Conservation (phyloP, 1,140 invertebrate genomes). For the Apocrypta bakeri region DNA sequence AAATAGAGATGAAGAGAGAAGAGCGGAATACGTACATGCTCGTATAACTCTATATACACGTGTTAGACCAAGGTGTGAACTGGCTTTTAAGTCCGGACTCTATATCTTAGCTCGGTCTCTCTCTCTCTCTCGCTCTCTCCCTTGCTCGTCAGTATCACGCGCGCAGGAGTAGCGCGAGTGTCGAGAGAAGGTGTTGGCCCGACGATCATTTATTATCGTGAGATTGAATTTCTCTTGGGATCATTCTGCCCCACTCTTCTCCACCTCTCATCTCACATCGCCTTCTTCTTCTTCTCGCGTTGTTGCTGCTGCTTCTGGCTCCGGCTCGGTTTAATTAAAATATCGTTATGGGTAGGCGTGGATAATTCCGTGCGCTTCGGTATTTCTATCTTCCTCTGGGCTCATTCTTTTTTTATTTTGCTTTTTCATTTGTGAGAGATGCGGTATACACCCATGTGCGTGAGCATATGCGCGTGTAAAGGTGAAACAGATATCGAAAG, state of each 20-base stretch:
- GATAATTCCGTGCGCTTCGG: conserved; percentile 53
- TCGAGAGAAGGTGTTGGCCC: conserved; percentile 71
- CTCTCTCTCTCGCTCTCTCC: conserved; percentile 18
- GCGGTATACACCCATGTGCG: background rate
- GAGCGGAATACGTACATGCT: background rate
- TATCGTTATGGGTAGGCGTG: conserved; percentile 76
- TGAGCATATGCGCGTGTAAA: too few relatives aligned
- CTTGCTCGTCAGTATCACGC: conserved; percentile 23
- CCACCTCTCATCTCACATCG: conserved; percentile 52
- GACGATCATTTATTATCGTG: conserved; percentile 75
- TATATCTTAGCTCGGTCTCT: conserved; percentile 8
- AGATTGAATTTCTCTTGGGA: conserved; percentile 75
- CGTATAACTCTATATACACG: background rate
- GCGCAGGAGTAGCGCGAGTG: conserved; percentile 59
- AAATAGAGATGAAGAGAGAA: background rate
- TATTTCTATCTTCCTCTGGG: conserved; percentile 55
- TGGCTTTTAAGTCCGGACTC: conserved; percentile 67
- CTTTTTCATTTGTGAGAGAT: background rate
- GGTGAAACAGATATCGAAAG: conserved; percentile 44
- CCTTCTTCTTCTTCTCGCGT: background rate
- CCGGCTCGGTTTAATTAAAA: conserved; percentile 72
- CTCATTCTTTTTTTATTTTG: background rate
- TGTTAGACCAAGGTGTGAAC: conserved; percentile 68
- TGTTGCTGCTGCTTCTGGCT: conserved; percentile 14
- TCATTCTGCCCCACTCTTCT: conserved; percentile 43